Evolutionary conservation across 2,797 vertebrate species (phyloP).

Genomic region (Eidolon dupreanum): DNA sequence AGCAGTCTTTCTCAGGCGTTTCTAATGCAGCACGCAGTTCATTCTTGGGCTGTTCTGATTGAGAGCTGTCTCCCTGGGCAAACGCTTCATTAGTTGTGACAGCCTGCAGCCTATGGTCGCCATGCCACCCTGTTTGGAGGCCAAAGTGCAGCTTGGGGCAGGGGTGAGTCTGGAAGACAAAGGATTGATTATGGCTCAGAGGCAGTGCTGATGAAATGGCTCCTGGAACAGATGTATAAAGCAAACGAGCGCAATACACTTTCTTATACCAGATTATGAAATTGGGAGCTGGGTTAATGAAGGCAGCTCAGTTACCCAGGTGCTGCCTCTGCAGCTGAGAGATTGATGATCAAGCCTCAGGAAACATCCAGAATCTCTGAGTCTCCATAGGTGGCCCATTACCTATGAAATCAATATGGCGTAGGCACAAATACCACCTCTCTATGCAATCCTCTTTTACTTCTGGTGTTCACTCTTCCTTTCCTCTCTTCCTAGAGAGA

Average conservation of each 20-base stretch:
- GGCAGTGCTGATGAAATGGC: neutral
- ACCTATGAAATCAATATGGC: neutral
- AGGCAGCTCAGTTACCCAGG: neutral
- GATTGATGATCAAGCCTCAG: neutral
- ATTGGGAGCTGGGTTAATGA: neutral
- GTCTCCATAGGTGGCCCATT: neutral
- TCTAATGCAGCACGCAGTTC: neutral
- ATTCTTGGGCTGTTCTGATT: neutral
- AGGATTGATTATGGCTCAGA: neutral
- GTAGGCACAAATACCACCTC: neutral
- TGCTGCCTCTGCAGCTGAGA: neutral
- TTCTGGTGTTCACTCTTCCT: neutral
- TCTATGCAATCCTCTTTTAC: neutral
- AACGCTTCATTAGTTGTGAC: neutral
- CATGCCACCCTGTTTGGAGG: neutral
- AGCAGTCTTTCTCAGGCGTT: neutral
- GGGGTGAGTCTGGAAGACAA: neutral
- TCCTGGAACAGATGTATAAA: neutral
- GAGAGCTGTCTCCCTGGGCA: neutral
- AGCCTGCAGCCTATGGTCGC: neutral
- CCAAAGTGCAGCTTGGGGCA: neutral
- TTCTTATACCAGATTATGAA: neutral
- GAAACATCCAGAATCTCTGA: neutral
- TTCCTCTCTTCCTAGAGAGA: neutral
- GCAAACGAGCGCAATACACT: neutral